phyloP scores from a whole-genome alignment of 2,888 invertebrate genomes.

The Cinara cedri region DNA sequence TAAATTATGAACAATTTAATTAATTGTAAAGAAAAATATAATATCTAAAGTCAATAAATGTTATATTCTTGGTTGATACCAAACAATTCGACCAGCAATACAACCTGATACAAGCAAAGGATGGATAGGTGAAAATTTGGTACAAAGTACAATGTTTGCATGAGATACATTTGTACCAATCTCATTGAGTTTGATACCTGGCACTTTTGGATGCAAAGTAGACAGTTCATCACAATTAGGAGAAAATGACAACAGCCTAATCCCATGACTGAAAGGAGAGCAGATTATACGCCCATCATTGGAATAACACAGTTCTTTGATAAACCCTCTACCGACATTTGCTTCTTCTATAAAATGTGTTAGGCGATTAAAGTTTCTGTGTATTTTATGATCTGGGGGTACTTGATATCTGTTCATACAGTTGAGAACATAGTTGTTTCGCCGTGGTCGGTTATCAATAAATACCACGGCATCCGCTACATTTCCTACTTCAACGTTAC shows the following conservation, averaged over 20 bases:
- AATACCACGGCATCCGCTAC: conserved; percentile 20
- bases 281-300: conserved; percentile 88
- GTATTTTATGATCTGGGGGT: conserved; percentile 60
- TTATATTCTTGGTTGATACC: conserved; percentile 76
- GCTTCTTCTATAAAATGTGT: conserved; percentile 85
- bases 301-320: conserved; percentile 91
- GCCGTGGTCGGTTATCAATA: conserved; percentile 31
- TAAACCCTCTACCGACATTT: conserved; percentile 82
- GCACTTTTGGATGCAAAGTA: conserved; percentile 68
- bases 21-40: background rate
- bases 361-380: conserved; percentile 76
- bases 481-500: background rate
- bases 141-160: conserved; percentile 83
- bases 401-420: conserved; percentile 56
- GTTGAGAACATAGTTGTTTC: conserved; percentile 19
- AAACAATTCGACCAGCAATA: conserved; percentile 83
- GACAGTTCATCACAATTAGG: conserved; percentile 79
- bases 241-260: conserved; percentile 82
- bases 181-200: conserved; percentile 68
- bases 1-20: background rate
- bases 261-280: conserved; percentile 86
- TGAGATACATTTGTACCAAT: conserved; percentile 77
- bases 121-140: conserved; percentile 87
- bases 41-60: background rate
- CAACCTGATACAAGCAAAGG: conserved; percentile 89